phyloP scores from a whole-genome alignment of 2,113 vertebrate genomes.

The Entomyzon cyanotis region DNA sequence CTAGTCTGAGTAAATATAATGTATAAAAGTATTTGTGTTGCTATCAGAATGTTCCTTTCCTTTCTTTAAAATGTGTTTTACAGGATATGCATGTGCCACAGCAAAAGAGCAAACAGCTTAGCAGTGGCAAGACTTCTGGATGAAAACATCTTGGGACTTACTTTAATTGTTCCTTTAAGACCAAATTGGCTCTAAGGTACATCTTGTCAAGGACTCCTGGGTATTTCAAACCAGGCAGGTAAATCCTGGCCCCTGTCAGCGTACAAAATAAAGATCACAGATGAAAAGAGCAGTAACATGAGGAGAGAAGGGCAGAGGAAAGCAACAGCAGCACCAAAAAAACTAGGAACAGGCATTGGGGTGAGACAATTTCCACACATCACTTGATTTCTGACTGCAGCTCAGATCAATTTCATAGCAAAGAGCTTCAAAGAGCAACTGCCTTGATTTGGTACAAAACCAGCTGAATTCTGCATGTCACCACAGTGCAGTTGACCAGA shows the following conservation, averaged over 20 bases:
- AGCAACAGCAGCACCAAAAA: not conserved
- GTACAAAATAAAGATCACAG: not conserved
- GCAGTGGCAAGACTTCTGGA: not conserved
- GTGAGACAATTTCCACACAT: not conserved
- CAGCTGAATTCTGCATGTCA: not conserved
- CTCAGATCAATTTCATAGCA: not conserved
- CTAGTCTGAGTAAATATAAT: not conserved
- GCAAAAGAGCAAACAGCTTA: not conserved
- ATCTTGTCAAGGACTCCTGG: not conserved
- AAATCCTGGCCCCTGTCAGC: not conserved
- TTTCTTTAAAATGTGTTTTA: not conserved
- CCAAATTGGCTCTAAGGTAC: not conserved
- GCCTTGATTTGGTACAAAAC: not conserved
- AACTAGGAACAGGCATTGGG: not conserved
- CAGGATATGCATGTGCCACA: not conserved
- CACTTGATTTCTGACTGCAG: accelerated
- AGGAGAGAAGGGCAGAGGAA: not conserved
- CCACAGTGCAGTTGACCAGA: not conserved
- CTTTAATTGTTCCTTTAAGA: not conserved
- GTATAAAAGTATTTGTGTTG: not conserved
- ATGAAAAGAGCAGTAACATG: not conserved
- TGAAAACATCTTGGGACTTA: not conserved
- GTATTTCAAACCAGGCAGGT: not conserved
- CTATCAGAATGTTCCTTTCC: not conserved
- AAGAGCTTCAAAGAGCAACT: not conserved